Evolutionary conservation across 2,888 invertebrate species (phyloP).

Genomic region (Pantelozetes paolii): DNA sequence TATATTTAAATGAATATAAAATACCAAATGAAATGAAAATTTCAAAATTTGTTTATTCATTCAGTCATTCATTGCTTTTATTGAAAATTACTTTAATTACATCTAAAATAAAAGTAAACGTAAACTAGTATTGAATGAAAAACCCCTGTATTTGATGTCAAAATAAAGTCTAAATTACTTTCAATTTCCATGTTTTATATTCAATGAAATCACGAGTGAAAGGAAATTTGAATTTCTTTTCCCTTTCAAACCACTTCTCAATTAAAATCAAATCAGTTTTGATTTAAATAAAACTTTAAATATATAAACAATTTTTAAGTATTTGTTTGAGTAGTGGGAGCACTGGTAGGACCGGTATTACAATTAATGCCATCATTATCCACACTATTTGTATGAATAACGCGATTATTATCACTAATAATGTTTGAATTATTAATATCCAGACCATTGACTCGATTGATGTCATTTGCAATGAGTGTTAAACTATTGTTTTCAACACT

Average conservation of each 20-base stretch:
- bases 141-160: background rate
- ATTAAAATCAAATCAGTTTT: background rate
- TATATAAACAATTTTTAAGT: too few species aligned
- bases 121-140: background rate
- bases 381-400: background rate
- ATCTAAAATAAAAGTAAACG: background rate
- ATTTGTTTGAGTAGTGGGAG: background rate
- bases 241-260: background rate
- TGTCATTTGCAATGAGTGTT: slow-evolving; percentile 14
- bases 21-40: background rate
- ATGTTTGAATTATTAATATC: background rate
- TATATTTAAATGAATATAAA: background rate
- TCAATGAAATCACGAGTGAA: background rate
- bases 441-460: background rate
- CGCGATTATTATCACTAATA: background rate
- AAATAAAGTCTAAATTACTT: background rate
- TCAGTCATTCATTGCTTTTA: background rate
- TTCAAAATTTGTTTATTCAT: background rate
- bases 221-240: background rate
- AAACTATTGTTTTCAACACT: slow-evolving; percentile 6
- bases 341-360: background rate
- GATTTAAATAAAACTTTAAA: too few species aligned
- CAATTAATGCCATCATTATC: background rate
- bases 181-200: background rate
- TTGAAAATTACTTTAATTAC: background rate